Conservation (phyloP, 23 tunicate genomes). For the Corella eumyota region DNA sequence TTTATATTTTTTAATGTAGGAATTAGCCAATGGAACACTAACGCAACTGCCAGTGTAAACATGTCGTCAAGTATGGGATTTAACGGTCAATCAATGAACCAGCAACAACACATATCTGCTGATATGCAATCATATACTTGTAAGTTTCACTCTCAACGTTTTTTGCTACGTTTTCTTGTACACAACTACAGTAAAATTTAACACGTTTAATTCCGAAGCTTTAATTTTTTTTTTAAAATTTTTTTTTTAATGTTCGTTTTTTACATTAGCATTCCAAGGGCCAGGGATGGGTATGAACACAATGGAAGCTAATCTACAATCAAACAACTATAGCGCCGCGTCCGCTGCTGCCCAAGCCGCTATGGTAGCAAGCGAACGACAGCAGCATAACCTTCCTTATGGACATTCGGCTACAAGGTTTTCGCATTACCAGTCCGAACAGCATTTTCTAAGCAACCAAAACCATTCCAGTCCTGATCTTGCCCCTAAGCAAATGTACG, state of each 20-base stretch:
- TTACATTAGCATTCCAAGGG: conserved; percentile 7
- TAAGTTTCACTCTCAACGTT: no score
- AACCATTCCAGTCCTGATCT: conserved; percentile 1
- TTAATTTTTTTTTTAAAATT: neutral
- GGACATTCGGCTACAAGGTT: neutral
- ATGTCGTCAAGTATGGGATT: conserved; percentile 21
- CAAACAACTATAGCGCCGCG: conserved; percentile 27
- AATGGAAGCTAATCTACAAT: neutral
- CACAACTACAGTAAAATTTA: neutral
- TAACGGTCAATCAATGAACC: conserved; percentile 30
- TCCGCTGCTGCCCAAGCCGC: conserved; percentile 36
- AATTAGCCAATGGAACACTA: conserved; percentile 19
- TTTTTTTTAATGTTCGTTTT: neutral
- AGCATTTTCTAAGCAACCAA: conserved; percentile 7
- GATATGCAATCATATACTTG: conserved; percentile 40
- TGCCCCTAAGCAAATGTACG: conserved; percentile 34
- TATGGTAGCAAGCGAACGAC: conserved; percentile 29
- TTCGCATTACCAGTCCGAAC: conserved; percentile 7
- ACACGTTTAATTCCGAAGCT: neutral
- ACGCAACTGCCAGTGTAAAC: conserved; percentile 24
- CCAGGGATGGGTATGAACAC: neutral
- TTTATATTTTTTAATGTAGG: conserved; percentile 2
- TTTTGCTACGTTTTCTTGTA: no score
- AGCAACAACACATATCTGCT: conserved; percentile 39
- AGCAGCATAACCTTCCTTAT: conserved; percentile 8